These are phyloP conservation scores for Pammene fasciana DNA, from an alignment of 2,888 invertebrate species.

Conservation along the genomic window DNA sequence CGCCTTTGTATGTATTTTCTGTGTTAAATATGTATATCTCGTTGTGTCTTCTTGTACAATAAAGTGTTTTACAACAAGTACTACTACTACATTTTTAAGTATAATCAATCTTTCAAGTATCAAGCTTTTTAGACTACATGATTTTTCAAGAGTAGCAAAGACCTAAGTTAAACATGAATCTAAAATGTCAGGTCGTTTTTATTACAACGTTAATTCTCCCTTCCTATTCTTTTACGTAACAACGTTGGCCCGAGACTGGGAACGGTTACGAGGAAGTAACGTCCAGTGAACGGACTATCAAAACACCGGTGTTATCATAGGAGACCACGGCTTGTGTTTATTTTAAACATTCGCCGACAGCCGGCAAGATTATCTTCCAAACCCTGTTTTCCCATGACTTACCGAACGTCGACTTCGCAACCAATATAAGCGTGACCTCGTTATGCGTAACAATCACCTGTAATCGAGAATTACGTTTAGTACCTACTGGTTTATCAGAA, in stretches of 20 bases:
- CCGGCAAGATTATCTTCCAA: slow-evolving; percentile 64
- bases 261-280: slow-evolving; percentile 37
- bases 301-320: slow-evolving; percentile 80
- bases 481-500: background rate
- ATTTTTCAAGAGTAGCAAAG: background rate
- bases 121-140: background rate
- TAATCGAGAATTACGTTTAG: background rate
- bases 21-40: too few relatives aligned
- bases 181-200: background rate
- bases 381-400: background rate
- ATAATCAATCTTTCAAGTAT: too few relatives aligned
- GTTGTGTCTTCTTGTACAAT: too few relatives aligned
- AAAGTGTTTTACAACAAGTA: too few relatives aligned
- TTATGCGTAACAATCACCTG: background rate
- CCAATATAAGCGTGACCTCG: background rate
- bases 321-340: slow-evolving; percentile 68
- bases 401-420: background rate
- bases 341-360: slow-evolving; percentile 71
- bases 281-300: slow-evolving; percentile 63
- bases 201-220: background rate
- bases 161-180: background rate
- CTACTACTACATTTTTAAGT: too few relatives aligned
- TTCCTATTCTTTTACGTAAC: slow-evolving; percentile 16
- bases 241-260: slow-evolving; percentile 4
- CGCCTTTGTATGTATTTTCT: too few relatives aligned